Evolutionary conservation across 2,888 invertebrate species (phyloP).

Genomic region (Brachyptera putata): DNA sequence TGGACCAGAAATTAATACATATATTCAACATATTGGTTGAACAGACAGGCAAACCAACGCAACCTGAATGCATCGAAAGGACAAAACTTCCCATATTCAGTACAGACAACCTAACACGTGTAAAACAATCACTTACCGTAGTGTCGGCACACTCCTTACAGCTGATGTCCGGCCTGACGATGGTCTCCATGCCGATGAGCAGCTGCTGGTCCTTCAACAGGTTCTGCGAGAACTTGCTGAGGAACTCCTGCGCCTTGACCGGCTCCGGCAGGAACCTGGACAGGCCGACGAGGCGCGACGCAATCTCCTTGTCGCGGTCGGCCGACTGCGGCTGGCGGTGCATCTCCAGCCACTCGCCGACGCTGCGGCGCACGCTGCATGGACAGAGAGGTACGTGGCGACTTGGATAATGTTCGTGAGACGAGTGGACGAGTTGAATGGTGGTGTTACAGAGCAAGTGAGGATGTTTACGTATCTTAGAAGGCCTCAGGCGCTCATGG

Average conservation of each 20-base stretch:
- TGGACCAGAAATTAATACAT: no score
- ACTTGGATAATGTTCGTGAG: no score
- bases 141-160: slow-evolving; percentile 93
- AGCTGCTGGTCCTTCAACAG: slow-evolving; percentile 67
- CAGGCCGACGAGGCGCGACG: slow-evolving; percentile 55
- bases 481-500: not conserved
- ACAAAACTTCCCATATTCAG: no score
- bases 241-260: slow-evolving; percentile 83
- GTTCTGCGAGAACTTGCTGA: slow-evolving; percentile 75
- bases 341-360: slow-evolving; percentile 82
- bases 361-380: slow-evolving; percentile 67
- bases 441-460: not conserved
- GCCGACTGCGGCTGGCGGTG: slow-evolving; percentile 66
- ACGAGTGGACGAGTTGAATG: not conserved
- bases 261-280: slow-evolving; percentile 88
- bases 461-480: not conserved
- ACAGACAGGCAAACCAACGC: no score
- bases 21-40: no score
- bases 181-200: slow-evolving; percentile 78
- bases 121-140: slow-evolving; percentile 66
- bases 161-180: slow-evolving; percentile 83
- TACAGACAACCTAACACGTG: no score
- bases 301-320: slow-evolving; percentile 68
- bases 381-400: not conserved
- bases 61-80: no score